These are phyloP conservation scores for Palythoa grandiflora DNA, from an alignment of 92 coral and sea anemone species.

Conservation along the genomic window DNA sequence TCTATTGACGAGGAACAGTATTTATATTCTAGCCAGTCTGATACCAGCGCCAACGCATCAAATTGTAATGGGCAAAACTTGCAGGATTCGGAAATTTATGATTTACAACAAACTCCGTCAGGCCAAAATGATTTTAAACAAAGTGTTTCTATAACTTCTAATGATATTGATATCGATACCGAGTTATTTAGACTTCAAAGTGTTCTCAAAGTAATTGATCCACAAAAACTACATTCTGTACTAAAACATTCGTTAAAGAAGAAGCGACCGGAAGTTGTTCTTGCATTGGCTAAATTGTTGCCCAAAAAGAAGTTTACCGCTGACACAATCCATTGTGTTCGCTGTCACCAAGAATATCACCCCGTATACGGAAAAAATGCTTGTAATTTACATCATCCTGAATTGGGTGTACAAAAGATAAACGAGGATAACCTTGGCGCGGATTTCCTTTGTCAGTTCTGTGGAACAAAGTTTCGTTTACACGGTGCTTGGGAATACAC, in stretches of 20 bases:
- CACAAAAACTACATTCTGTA: conserved; percentile 71
- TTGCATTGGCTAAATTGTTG: conserved; percentile 68
- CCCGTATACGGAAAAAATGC: conserved; percentile 67
- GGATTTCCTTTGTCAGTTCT: conserved; percentile 65
- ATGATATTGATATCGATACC: conserved; percentile 57
- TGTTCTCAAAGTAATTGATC: conserved; percentile 78
- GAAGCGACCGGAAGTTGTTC: conserved; percentile 58
- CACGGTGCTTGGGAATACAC: conserved; percentile 69
- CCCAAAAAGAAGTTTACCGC: conserved; percentile 79
- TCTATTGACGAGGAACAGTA: conserved; percentile 63
- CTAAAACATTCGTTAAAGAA: conserved; percentile 70
- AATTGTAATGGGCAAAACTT: conserved; percentile 32
- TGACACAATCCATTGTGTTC: conserved; percentile 90
- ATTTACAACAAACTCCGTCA: neutral
- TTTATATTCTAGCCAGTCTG: conserved; percentile 38
- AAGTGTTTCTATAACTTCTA: neutral
- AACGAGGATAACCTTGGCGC: conserved; percentile 71
- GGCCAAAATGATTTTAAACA: neutral
- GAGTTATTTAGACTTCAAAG: conserved; percentile 74
- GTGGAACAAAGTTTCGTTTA: conserved; percentile 67
- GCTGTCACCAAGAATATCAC: conserved; percentile 88
- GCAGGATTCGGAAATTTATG: conserved; percentile 21
- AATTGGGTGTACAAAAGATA: conserved; percentile 55
- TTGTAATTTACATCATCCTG: conserved; percentile 77
- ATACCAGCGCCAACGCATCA: conserved; percentile 29